Conservation (phyloP, 2,797 vertebrate species). For the Oreochromis mossambicus region DNA sequence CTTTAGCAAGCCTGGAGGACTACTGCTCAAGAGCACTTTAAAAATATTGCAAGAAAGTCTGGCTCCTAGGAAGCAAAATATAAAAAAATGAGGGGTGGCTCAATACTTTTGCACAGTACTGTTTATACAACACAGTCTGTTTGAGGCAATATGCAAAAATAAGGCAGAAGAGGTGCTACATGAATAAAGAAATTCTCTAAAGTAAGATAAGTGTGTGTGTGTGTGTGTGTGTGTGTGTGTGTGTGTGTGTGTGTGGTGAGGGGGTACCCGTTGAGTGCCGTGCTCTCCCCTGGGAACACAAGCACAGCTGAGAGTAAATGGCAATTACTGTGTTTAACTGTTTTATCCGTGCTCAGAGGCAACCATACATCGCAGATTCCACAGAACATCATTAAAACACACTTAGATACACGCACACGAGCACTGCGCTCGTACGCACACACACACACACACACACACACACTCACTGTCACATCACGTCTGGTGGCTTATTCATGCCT, state of each 20-base stretch:
- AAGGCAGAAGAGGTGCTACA: not conserved
- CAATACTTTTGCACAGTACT: not conserved
- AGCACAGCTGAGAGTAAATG: conserved; percentile 71
- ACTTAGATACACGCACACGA: conserved; percentile 15
- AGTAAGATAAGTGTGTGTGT: not conserved
- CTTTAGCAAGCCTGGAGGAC: not conserved
- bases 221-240: conserved; percentile 2
- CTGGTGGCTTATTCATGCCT: conserved; percentile 56
- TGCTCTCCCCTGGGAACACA: conserved; percentile 53
- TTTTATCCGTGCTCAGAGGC: conserved; percentile 62
- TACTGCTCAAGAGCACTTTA: accelerated
- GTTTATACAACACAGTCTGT: not conserved
- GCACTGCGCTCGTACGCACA: not conserved
- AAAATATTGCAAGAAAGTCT: not conserved
- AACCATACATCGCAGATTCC: conserved; percentile 56
- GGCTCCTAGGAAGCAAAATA: not conserved
- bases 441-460: not conserved
- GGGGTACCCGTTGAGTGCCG: conserved; percentile 23
- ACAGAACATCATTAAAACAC: conserved; percentile 65
- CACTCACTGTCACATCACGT: conserved; percentile 12
- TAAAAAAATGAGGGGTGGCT: not conserved
- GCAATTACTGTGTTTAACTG: conserved; percentile 73
- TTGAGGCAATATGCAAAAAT: not conserved
- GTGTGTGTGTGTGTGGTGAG: not conserved
- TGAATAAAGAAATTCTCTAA: conserved; percentile 2